Evolutionary conservation across 2,797 vertebrate genomes (phyloP).

Genomic region (Macropodus opercularis): DNA sequence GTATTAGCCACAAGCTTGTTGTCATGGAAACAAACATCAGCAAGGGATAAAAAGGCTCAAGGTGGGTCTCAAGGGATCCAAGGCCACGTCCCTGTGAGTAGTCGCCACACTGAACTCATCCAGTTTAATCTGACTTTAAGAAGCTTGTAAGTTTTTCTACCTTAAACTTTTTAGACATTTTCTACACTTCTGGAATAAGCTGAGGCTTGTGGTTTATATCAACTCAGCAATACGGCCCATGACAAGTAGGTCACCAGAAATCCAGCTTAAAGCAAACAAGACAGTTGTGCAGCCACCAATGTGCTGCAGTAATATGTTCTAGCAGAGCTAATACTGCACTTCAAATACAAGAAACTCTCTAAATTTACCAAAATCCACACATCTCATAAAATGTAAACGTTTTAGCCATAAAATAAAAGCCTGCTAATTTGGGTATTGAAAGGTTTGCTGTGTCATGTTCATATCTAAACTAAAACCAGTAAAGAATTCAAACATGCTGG

Average conservation of each 20-base stretch:
- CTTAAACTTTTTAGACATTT: slow-evolving; percentile 41
- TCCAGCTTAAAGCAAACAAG: slow-evolving; percentile 64
- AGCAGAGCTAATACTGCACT: slow-evolving; percentile 28
- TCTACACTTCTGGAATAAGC: slow-evolving; percentile 37
- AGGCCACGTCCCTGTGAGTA: slow-evolving; percentile 29
- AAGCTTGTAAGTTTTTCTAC: slow-evolving; percentile 21
- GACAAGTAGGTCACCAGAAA: slow-evolving; percentile 71
- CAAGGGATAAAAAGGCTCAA: slow-evolving; percentile 28
- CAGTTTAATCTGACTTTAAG: slow-evolving; percentile 55
- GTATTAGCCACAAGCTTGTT: slow-evolving; percentile 38
- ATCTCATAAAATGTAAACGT: neutral
- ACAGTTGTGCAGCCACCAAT: slow-evolving; percentile 48
- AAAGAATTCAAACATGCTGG: neutral
- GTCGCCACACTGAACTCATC: slow-evolving; percentile 40
- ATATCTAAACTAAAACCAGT: neutral
- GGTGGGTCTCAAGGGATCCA: slow-evolving; percentile 18
- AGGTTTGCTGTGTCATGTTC: neutral
- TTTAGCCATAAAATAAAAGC: neutral
- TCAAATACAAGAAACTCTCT: slow-evolving; percentile 17
- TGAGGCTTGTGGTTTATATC: slow-evolving; percentile 12
- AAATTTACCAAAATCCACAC: slow-evolving; percentile 23
- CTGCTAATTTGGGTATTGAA: neutral
- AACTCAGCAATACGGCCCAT: slow-evolving; percentile 42
- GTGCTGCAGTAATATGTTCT: slow-evolving; percentile 28
- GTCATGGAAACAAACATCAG: slow-evolving; percentile 48